Conservation (phyloP, 1,140 invertebrate species). For the Harpegnathos saltator region DNA sequence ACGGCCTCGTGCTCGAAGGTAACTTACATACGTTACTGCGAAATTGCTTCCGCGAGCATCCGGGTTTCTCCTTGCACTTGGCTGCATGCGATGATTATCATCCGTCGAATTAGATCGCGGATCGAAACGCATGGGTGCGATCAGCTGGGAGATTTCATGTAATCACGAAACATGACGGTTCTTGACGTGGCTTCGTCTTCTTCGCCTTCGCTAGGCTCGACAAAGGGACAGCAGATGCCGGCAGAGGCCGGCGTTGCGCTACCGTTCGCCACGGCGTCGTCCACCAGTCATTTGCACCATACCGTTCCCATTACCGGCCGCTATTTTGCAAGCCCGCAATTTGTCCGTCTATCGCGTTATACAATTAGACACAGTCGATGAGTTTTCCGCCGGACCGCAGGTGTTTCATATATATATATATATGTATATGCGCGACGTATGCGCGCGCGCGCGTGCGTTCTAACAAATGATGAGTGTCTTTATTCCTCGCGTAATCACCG, state of each 20-base stretch:
- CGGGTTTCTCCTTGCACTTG: conserved; percentile 51
- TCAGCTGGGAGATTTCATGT: conserved; percentile 60
- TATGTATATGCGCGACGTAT: no score
- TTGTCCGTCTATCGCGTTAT: conserved; percentile 48
- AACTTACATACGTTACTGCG: conserved; percentile 42
- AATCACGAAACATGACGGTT: conserved; percentile 31
- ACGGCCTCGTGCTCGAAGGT: conserved; percentile 15
- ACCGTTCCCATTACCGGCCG: conserved; percentile 37
- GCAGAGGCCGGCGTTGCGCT: conserved; percentile 7
- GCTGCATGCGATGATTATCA: conserved; percentile 54
- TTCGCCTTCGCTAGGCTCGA: not conserved
- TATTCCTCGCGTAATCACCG: conserved; percentile 52
- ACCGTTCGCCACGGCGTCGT: conserved; percentile 19
- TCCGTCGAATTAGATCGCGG: conserved; percentile 54
- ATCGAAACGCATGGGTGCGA: conserved; percentile 44
- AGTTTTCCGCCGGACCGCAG: conserved; percentile 47
- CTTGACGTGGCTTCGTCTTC: no score
- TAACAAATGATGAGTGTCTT: conserved; percentile 58
- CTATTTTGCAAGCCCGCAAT: conserved; percentile 53
- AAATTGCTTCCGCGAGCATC: conserved; percentile 42
- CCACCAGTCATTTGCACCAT: conserved; percentile 41
- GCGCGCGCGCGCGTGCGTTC: conserved; percentile 16
- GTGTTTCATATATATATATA: conserved; percentile 47
- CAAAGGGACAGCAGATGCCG: conserved; percentile 44
- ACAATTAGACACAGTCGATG: conserved; percentile 59